Conservation (phyloP, 2,888 invertebrate species). For the Drosophila parthenogenetica region DNA sequence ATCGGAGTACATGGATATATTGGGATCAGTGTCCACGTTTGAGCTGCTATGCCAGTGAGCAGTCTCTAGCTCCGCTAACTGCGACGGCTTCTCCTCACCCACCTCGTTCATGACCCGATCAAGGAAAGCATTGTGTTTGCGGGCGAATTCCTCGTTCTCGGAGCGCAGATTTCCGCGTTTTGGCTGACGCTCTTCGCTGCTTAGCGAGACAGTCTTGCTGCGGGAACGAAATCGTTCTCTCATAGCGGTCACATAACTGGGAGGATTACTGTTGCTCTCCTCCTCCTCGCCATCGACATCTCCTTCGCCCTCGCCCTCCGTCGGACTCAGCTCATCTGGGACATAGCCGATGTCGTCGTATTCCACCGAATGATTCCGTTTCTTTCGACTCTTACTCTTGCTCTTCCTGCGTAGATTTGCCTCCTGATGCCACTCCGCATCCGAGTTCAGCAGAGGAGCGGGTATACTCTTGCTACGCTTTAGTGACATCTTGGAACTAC, state of each 20-base stretch:
- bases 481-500: slow-evolving; percentile 6
- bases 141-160: slow-evolving; percentile 88
- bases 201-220: slow-evolving; percentile 78
- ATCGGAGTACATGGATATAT: slow-evolving; percentile 54
- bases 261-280: slow-evolving; percentile 48
- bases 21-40: slow-evolving; percentile 41
- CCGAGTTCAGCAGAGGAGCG: slow-evolving; percentile 36
- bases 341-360: slow-evolving; percentile 31
- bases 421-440: slow-evolving; percentile 35
- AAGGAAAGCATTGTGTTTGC: slow-evolving; percentile 87
- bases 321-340: slow-evolving; percentile 36
- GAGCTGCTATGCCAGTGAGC: slow-evolving; percentile 49
- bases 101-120: slow-evolving; percentile 85
- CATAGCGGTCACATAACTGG: neutral
- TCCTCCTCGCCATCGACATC: slow-evolving; percentile 30
- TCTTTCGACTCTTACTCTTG: slow-evolving; percentile 13
- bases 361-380: slow-evolving; percentile 45
- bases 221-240: slow-evolving; percentile 63
- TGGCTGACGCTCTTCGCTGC: slow-evolving; percentile 54
- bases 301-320: too few species aligned
- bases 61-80: slow-evolving; percentile 11
- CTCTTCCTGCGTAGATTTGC: neutral
- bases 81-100: slow-evolving; percentile 27
- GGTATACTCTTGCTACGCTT: slow-evolving; percentile 69
- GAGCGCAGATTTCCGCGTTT: slow-evolving; percentile 87